These are phyloP conservation scores for Pachliopta kotzebuea DNA, from an alignment of 2,888 invertebrate species.

Conservation along the genomic window DNA sequence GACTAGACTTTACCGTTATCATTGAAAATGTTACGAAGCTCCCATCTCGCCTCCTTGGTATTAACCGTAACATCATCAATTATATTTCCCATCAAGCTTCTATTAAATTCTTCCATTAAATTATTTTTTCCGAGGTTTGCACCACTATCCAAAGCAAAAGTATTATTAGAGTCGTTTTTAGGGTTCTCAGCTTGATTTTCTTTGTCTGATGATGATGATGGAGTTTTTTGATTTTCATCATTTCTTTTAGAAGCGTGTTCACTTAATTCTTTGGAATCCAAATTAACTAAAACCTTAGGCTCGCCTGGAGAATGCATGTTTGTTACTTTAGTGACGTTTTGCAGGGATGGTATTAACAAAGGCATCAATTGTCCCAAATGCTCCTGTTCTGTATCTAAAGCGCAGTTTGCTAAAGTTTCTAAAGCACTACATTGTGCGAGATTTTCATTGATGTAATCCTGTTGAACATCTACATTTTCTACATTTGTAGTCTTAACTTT, in stretches of 20 bases:
- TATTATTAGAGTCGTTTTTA: slow-evolving; percentile 39
- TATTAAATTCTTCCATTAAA: slow-evolving; percentile 73
- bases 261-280: slow-evolving; percentile 74
- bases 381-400: slow-evolving; percentile 69
- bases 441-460: slow-evolving; percentile 63
- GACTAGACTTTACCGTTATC: slow-evolving; percentile 58
- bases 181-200: slow-evolving; percentile 55
- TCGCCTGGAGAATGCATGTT: slow-evolving; percentile 76
- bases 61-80: slow-evolving; percentile 83
- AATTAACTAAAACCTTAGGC: slow-evolving; percentile 69
- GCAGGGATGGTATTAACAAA: slow-evolving; percentile 64
- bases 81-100: slow-evolving; percentile 74
- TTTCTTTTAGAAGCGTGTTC: slow-evolving; percentile 58
- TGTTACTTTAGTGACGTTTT: slow-evolving; percentile 71
- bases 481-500: slow-evolving; percentile 53
- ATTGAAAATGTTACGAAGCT: slow-evolving; percentile 82
- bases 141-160: slow-evolving; percentile 48
- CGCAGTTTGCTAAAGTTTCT: slow-evolving; percentile 74
- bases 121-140: slow-evolving; percentile 62
- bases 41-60: slow-evolving; percentile 85
- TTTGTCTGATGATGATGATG: slow-evolving; percentile 46
- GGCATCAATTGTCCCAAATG: slow-evolving; percentile 73
- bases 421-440: slow-evolving; percentile 72
- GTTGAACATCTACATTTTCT: slow-evolving; percentile 47
- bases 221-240: slow-evolving; percentile 53